Evolutionary conservation across 2,888 invertebrate species (phyloP), one percentile per base, ranked within the genome.

Genomic region (Charanyca ferruginea): DNA sequence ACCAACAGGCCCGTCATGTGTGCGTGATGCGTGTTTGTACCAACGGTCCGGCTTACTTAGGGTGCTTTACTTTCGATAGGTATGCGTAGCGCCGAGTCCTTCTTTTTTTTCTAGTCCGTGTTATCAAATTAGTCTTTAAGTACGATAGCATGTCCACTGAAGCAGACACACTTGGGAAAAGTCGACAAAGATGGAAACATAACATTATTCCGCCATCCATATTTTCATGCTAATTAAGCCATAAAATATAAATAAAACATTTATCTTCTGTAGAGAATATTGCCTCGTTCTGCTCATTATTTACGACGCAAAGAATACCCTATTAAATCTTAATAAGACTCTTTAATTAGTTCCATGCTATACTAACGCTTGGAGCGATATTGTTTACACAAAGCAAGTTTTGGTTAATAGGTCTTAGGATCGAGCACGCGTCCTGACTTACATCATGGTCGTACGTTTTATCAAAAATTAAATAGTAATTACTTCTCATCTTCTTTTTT

Each of bases 271-370:
- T 23, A 63, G 62, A 62, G 59, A 75, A 72, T 72, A 75, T 75
- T 57, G 52, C 72, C 63, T 62, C 42, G 54, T 75, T 71, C 52
- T 47, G 41, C 57, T 64, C 54, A 75, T 75, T 76, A 81, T 77
- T 78, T 63, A 79, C 66, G 70, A 61, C 53, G 66, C 35, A 67
- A 81, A 73, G 68, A 79, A 79, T 67, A 63, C 78, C 70, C 68
- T 68, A 81, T 80, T 80, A 79, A 73, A 80, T 80, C 81, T 73
- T 81, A 80, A 81, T 80, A 77, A 79, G 66, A 58, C 62, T 64
- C 59, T 68, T 70, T 80, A 77, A 81, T 80, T 80, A 73, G 69
- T 66, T 53, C 64, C 60, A 25, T 35, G 55, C 58, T 42, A 64
- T 68, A 59, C 35, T 66, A 35, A 25, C 16, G 65, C 54, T 38